Evolutionary conservation across 2,888 invertebrate species (phyloP).

Genomic region (Drosophila aldrichi): DNA sequence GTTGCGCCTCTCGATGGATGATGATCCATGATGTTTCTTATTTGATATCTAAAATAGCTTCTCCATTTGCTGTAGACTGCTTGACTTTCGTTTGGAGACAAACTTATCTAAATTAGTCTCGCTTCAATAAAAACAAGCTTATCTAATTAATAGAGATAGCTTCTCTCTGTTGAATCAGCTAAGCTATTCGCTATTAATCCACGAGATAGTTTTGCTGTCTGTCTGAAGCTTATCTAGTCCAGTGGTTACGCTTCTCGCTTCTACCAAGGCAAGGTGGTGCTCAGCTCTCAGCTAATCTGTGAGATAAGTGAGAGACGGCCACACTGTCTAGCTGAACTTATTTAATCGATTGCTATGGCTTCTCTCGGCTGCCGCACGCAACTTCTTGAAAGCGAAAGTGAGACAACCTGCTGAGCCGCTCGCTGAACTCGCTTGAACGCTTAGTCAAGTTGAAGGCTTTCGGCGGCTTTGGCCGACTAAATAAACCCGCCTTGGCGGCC

Average conservation of each 20-base stretch:
- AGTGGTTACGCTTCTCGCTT: background rate
- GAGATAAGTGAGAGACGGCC: too few relatives aligned
- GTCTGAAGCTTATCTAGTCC: background rate
- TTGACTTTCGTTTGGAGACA: too few relatives aligned
- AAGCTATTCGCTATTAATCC: too few relatives aligned
- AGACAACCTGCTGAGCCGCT: constrained; percentile 16
- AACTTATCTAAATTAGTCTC: background rate
- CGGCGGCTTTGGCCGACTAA: constrained; percentile 59
- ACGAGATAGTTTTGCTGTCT: background rate
- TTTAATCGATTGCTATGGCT: constrained; percentile 8
- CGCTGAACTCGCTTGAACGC: constrained; percentile 50
- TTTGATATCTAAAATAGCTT: too few relatives aligned
- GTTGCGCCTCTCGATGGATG: too few relatives aligned
- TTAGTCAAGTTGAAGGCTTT: constrained; percentile 74
- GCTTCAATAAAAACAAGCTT: background rate
- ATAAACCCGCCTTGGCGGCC: constrained; percentile 74
- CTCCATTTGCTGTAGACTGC: too few relatives aligned
- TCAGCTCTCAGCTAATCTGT: background rate
- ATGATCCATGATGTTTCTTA: background rate
- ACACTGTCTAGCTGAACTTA: background rate
- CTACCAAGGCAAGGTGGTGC: background rate
- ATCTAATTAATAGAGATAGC: too few relatives aligned
- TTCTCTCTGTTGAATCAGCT: too few relatives aligned
- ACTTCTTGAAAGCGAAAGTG: constrained; percentile 54
- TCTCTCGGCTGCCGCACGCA: background rate